A percentile compares a stretch with the other conserved stretches of the same genome.
phyloP scores from a whole-genome alignment of 2,888 invertebrate species.

The Eudasyphora cyanicolor region DNA sequence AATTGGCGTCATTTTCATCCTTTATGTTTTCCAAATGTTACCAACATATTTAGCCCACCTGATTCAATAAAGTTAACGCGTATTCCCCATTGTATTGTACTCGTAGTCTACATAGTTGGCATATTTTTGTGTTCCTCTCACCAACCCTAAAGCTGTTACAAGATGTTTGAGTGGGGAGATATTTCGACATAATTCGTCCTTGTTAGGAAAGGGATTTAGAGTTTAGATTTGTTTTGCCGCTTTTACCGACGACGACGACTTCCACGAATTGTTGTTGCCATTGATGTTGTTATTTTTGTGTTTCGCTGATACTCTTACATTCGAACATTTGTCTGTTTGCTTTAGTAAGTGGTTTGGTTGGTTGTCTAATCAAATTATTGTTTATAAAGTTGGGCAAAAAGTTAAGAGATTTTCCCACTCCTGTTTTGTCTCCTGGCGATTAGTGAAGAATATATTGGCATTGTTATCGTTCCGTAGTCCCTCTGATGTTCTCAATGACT shows the following conservation, averaged over 20 bases:
- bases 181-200: conserved; percentile 2
- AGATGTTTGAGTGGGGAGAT: background rate
- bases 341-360: background rate
- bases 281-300: background rate
- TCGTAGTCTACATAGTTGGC: background rate
- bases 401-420: background rate
- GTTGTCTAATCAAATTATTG: background rate
- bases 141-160: background rate
- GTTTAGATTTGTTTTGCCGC: background rate
- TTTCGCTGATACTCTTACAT: background rate
- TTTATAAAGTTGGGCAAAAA: background rate
- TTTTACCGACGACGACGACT: background rate
- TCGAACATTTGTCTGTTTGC: background rate
- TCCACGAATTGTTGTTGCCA: background rate
- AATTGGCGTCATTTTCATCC: too few species aligned
- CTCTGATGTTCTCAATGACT: background rate
- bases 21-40: too few species aligned
- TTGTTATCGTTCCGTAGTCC: background rate
- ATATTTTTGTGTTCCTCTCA: background rate
- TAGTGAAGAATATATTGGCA: background rate
- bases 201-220: background rate
- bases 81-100: background rate
- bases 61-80: background rate
- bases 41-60: background rate
- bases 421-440: background rate